phyloP scores from a whole-genome alignment of 37 sponge, comb jelly and placozoan species.

The Corticium candelabrum region DNA sequence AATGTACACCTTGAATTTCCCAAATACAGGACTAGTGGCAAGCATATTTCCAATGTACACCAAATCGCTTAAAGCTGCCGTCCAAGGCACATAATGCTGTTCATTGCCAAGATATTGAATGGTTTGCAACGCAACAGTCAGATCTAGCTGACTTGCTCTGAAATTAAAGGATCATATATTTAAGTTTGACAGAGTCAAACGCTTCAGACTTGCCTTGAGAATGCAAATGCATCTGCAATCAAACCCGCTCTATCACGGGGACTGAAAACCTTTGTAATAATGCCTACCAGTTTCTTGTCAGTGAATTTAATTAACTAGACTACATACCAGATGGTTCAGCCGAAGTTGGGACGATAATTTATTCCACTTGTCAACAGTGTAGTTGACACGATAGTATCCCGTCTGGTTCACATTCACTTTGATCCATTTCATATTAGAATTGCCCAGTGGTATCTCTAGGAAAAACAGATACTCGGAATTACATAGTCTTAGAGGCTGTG shows the following conservation, averaged over 20 bases:
- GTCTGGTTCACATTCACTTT: slow-evolving; percentile 59
- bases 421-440: too few relatives aligned
- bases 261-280: slow-evolving; percentile 43
- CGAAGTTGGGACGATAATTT: slow-evolving; percentile 28
- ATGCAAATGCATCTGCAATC: slow-evolving; percentile 72
- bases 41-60: slow-evolving; percentile 14
- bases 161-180: too few relatives aligned
- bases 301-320: too few relatives aligned
- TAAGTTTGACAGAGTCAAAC: too few relatives aligned
- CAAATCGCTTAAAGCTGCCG: slow-evolving; percentile 27
- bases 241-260: slow-evolving; percentile 60
- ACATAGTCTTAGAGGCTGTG: too few relatives aligned
- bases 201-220: slow-evolving; percentile 36
- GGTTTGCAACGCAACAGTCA: slow-evolving; percentile 27
- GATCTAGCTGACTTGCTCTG: slow-evolving; percentile 50
- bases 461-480: too few relatives aligned
- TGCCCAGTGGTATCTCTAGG: too few relatives aligned
- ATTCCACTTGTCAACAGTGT: slow-evolving; percentile 48
- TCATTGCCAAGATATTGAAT: slow-evolving; percentile 40
- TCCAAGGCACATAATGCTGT: slow-evolving; percentile 62
- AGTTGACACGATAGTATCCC: slow-evolving; percentile 78
- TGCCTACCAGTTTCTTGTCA: too few relatives aligned
- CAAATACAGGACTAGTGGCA: slow-evolving; percentile 30
- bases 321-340: background rate
- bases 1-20: slow-evolving; percentile 48